These are phyloP conservation scores for Steatornis caripensis DNA, from an alignment of 2,113 vertebrate species.

Conservation along the genomic window DNA sequence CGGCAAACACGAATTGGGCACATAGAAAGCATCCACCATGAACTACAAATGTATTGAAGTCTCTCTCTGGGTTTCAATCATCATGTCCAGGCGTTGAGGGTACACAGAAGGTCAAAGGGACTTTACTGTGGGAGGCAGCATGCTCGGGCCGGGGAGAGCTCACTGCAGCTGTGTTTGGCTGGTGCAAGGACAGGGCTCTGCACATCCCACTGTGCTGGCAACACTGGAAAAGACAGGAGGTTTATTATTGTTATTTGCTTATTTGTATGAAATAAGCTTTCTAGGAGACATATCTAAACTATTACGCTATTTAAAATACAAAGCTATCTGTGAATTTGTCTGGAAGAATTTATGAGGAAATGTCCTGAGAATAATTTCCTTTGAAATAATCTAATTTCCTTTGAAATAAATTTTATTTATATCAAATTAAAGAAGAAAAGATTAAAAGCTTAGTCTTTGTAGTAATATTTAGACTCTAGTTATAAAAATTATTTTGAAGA, in stretches of 20 bases:
- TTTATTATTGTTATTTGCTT: neutral
- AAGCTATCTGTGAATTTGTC: neutral
- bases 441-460: neutral
- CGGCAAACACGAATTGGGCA: too few relatives aligned
- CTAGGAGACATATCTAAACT: neutral
- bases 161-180: too few relatives aligned
- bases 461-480: neutral
- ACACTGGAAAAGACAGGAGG: accelerated
- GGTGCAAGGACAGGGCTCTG: too few relatives aligned
- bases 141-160: too few relatives aligned
- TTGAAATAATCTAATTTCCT: neutral
- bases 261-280: neutral
- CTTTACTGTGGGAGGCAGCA: too few relatives aligned
- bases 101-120: too few relatives aligned
- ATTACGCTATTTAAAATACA: neutral
- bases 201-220: accelerated
- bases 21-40: too few relatives aligned
- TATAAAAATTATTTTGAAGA: neutral
- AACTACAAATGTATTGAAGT: too few relatives aligned
- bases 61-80: too few relatives aligned
- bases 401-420: neutral
- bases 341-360: neutral
- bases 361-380: neutral
- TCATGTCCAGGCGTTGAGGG: too few relatives aligned
- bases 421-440: neutral